Evolutionary conservation across 2,113 vertebrate species (phyloP), one percentile per base, ranked within the genome.

Genomic region (Eonycteris spelaea): DNA sequence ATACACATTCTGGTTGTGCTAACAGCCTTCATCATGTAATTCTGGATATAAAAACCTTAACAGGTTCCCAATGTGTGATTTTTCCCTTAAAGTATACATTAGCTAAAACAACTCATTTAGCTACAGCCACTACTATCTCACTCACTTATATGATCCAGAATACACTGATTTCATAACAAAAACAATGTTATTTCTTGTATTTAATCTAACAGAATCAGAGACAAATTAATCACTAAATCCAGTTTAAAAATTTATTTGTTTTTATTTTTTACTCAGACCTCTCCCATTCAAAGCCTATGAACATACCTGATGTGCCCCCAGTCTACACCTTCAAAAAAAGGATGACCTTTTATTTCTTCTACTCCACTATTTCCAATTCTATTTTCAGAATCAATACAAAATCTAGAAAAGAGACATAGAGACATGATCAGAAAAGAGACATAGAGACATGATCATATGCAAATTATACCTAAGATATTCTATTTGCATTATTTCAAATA

Each of bases 271-370:
- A 83, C 28, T 73, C 38, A 68, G 22, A n/a, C 59, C 22, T 83
- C n/a, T 74, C 26, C 33, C 33, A 33, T 28, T 55, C 45, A 51
- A 67, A 77, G 63, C 38, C 35, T 30, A 18, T 33, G 11, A 53
- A 92, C 30, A 13, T 99, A 99, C 99, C 99, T 99, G 98, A 99
- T 99, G 96, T 99, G 99, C 43, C 99, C 99, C 99, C 99, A 99
- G 98, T 99, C 99, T 38, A 99, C 99, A 0, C 99, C 99, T 98
- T 99, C 99, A 97, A 99, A 99, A 97, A 99, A 99, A 0, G 98
- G 98, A 68, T 99, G 99, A 89, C 97, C 98, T 97, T 99, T 99
- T 78, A 99, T 99, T 98, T 99, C 99, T 80, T 99, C 99, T 77
- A 99, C 99, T 71, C 99, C 99, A 71, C 98, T 99, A 35, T 99